Evolutionary conservation across 2,888 invertebrate genomes (phyloP).

Genomic region (Patella pellucida): DNA sequence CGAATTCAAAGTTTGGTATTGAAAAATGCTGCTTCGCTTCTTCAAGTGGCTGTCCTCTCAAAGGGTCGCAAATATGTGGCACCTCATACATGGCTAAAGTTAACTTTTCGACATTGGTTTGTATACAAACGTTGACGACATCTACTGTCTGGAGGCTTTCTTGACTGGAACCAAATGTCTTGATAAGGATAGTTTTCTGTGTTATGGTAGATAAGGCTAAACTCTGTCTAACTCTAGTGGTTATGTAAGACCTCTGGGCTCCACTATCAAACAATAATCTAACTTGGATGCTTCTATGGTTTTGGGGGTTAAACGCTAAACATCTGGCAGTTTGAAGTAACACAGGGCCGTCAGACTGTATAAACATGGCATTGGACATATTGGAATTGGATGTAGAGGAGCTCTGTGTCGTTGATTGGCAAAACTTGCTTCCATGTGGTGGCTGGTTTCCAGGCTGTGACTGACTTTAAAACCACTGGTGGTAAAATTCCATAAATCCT

Average conservation of each 20-base stretch:
- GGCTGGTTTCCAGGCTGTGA: too few species aligned
- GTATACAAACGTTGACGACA: background rate
- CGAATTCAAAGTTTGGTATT: background rate
- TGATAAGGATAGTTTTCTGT: background rate
- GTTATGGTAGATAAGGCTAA: background rate
- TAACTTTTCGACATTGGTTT: background rate
- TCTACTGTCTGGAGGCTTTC: background rate
- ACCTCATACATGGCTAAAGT: background rate
- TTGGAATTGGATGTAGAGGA: too few species aligned
- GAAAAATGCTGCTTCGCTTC: background rate
- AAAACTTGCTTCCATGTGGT: too few species aligned
- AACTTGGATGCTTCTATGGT: background rate
- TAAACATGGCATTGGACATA: too few species aligned
- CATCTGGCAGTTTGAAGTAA: too few species aligned
- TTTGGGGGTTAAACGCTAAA: too few species aligned
- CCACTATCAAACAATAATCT: background rate
- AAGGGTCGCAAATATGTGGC: background rate
- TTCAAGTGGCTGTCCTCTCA: background rate
- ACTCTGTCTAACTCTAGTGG: background rate
- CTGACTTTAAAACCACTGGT: too few species aligned
- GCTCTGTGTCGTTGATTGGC: too few species aligned
- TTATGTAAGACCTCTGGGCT: background rate
- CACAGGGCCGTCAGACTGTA: too few species aligned
- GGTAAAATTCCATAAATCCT: too few species aligned
- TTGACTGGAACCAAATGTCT: conserved; percentile 1